Percentiles rank a stretch among this genome's conserved stretches.
These are phyloP conservation scores for Orientallactaga sibirica DNA, from an alignment of 2,797 vertebrate species.

Conservation along the genomic window DNA sequence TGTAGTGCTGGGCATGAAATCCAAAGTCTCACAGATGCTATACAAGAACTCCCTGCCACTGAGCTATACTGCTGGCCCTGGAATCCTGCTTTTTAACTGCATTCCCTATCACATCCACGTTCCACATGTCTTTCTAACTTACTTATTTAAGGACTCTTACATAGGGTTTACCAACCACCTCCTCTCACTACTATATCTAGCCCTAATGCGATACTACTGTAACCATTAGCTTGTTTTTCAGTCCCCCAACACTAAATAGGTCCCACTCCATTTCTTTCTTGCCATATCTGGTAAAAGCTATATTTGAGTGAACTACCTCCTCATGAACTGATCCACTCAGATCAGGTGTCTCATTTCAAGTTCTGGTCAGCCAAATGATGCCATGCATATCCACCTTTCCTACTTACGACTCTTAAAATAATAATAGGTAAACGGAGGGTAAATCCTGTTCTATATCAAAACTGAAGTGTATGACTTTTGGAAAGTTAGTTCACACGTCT, in stretches of 20 bases:
- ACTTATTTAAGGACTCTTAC: background rate
- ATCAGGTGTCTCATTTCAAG: background rate
- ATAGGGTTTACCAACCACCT: background rate
- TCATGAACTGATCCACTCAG: background rate
- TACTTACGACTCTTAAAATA: background rate
- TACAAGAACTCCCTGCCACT: background rate
- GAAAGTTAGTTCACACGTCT: background rate
- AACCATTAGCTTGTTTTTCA: background rate
- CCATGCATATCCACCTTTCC: background rate
- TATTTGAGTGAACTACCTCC: background rate
- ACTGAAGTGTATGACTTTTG: background rate
- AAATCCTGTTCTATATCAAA: background rate
- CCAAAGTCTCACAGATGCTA: background rate
- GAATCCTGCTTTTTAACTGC: background rate
- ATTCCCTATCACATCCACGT: background rate
- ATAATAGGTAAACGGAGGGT: background rate
- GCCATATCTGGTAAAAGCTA: background rate
- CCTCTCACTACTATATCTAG: accelerated
- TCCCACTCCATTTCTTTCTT: background rate
- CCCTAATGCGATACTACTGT: background rate
- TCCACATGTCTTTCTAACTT: background rate
- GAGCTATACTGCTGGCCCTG: background rate
- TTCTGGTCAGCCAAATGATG: background rate
- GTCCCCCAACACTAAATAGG: background rate
- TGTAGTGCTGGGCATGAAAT: background rate